phyloP scores from a whole-genome alignment of 2,113 vertebrate genomes.

The Pelvicachromis taeniatus region DNA sequence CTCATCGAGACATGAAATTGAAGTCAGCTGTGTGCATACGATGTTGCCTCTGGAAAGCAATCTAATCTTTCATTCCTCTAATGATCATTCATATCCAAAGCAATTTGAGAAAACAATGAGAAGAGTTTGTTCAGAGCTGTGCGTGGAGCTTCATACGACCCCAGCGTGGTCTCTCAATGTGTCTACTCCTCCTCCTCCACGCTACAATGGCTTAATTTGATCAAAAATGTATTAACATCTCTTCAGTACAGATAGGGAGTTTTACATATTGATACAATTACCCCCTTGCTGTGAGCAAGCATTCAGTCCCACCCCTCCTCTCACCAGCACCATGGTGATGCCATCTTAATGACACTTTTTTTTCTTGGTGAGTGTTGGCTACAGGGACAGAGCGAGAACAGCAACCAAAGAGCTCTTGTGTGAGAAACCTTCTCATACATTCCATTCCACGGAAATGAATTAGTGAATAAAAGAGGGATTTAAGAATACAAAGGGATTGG shows the following conservation, averaged over 20 bases:
- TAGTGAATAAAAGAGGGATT: slow-evolving; percentile 47
- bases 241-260: slow-evolving; percentile 55
- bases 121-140: slow-evolving; percentile 31
- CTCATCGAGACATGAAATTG: slow-evolving; percentile 64
- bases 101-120: slow-evolving; percentile 41
- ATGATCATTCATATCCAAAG: slow-evolving; percentile 55
- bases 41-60: slow-evolving; percentile 33
- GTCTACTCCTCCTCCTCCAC: slow-evolving; percentile 29
- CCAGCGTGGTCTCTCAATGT: slow-evolving; percentile 16
- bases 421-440: background rate
- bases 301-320: slow-evolving; percentile 18
- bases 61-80: slow-evolving; percentile 50
- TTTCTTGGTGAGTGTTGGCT: slow-evolving; percentile 35
- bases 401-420: slow-evolving; percentile 19
- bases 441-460: slow-evolving; percentile 17
- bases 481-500: background rate
- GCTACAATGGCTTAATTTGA: slow-evolving; percentile 68
- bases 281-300: slow-evolving; percentile 67
- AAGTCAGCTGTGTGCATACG: slow-evolving; percentile 45
- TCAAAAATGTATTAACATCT: slow-evolving; percentile 70
- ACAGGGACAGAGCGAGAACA: slow-evolving; percentile 6
- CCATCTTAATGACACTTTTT: slow-evolving; percentile 57
- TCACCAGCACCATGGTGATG: slow-evolving; percentile 11
- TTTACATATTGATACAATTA: slow-evolving; percentile 79
- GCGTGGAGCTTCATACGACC: background rate